Conservation (phyloP, 1,140 invertebrate species). For the Drosophila lowei region DNA sequence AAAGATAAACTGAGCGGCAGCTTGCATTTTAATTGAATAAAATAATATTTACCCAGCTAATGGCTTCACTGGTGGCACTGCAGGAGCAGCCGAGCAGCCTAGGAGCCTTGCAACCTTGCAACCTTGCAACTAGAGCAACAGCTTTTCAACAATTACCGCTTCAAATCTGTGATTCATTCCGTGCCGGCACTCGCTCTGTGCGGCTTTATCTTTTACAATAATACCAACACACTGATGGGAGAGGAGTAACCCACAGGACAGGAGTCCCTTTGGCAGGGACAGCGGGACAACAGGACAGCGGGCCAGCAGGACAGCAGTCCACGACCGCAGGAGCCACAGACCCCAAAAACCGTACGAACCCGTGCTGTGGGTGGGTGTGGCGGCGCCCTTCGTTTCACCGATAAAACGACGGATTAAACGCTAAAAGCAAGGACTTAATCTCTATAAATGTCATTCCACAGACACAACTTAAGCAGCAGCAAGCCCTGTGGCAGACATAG, state of each 20-base stretch:
- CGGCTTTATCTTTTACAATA: slow-evolving; percentile 57
- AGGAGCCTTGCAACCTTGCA: slow-evolving; percentile 33
- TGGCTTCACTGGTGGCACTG: slow-evolving; percentile 42
- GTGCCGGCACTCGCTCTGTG: slow-evolving; percentile 27
- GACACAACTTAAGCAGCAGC: slow-evolving; percentile 27
- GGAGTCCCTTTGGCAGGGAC: too few species aligned
- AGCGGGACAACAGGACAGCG: too few species aligned
- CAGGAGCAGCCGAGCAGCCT: slow-evolving; percentile 10
- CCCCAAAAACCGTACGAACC: slow-evolving; percentile 26
- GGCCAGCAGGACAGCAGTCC: too few species aligned
- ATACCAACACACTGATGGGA: slow-evolving; percentile 15
- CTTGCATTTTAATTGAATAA: slow-evolving; percentile 77
- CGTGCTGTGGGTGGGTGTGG: slow-evolving; percentile 9
- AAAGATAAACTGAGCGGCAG: slow-evolving; percentile 20
- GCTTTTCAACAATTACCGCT: slow-evolving; percentile 50
- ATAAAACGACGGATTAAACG: slow-evolving; percentile 72
- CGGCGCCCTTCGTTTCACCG: slow-evolving; percentile 30
- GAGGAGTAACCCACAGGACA: not conserved
- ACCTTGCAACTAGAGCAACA: slow-evolving; percentile 26
- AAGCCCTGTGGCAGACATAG: slow-evolving; percentile 9
- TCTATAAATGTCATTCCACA: slow-evolving; percentile 65
- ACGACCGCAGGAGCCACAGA: slow-evolving; percentile 3
- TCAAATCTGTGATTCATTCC: slow-evolving; percentile 45
- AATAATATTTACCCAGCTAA: slow-evolving; percentile 79
- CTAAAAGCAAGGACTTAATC: slow-evolving; percentile 76